Evolutionary conservation across 2,797 vertebrate genomes (phyloP), one percentile per base, ranked within the genome.

Genomic region (Sciurus vulgaris): DNA sequence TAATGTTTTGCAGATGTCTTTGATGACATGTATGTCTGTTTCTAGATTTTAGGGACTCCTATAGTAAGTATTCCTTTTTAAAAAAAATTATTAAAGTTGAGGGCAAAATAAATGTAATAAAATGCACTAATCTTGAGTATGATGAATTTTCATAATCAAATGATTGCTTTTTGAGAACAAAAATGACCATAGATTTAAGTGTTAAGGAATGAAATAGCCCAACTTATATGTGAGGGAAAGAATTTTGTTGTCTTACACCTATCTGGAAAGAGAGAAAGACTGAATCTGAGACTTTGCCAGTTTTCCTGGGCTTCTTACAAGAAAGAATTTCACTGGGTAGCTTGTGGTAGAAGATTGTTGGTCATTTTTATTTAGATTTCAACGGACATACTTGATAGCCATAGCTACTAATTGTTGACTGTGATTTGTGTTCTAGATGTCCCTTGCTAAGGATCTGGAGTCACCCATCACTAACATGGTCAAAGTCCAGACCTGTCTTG

Each of bases 121-220:
- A 82, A 93, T 56, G 33, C 35, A 35, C 11, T 15, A 33, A 67
- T 85, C 28, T 85, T 54, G 54, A 77, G 24, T 85, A 28, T 65
- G 59, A 91, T 44, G 79, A 63, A 15, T 93, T 93, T 82, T 96
- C 82, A 81, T 63, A 91, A 77, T 61, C 47, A 61, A 82, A 30
- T 96, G 49, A 81, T 54, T 93, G 87, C 63, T 70, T 93, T 96
- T 93, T 44, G 83, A 96, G 69, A 91, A 83, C 22, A 63, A 89
- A 92, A 73, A 41, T 85, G 78, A 73, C 38, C 59, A 3, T 26
- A 73, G 47, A 41, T n/a, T 22, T 51, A 26, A 89, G 35, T 73
- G 54, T 65, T 47, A 67, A 11, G 14, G 30, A 8, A 35, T 33
- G 28, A 65, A 87, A 14, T 56, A 84, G 86, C 15, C n/a, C 8